Evolutionary conservation across 2,113 vertebrate genomes (phyloP).

Genomic region (Hipposideros armiger): DNA sequence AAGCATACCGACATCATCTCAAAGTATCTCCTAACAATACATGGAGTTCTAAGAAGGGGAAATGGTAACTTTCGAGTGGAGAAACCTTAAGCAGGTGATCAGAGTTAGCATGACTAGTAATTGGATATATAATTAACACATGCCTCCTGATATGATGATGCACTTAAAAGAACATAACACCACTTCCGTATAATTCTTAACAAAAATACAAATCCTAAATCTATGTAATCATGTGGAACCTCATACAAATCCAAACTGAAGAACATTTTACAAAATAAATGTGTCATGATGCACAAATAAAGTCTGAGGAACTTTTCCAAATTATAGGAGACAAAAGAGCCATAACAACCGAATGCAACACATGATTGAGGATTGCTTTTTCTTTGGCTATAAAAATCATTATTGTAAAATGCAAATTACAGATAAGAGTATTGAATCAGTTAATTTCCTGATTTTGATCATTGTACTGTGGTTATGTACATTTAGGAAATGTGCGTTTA

Average conservation of each 20-base stretch:
- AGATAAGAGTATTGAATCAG: not conserved
- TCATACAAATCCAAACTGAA: not conserved
- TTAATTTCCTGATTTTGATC: slow-evolving; percentile 3
- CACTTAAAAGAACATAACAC: not conserved
- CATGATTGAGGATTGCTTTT: not conserved
- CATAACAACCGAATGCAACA: not conserved
- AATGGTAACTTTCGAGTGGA: not conserved
- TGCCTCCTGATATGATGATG: not conserved
- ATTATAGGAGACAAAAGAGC: not conserved
- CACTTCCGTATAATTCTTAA: slow-evolving; percentile 32
- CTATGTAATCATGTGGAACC: not conserved
- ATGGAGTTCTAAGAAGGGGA: not conserved
- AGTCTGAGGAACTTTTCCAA: not conserved
- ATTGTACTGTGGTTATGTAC: not conserved
- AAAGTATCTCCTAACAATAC: not conserved
- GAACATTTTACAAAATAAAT: slow-evolving; percentile 10
- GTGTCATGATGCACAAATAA: not conserved
- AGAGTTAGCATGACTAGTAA: not conserved
- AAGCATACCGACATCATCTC: not conserved
- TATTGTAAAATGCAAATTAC: not conserved
- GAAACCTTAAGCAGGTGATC: not conserved
- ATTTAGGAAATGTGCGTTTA: not conserved
- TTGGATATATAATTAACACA: not conserved
- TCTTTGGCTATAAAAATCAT: not conserved
- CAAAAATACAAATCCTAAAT: not conserved